Conservation (phyloP, 1,140 invertebrate genomes). For the Ceratoteleas bidentatus region DNA sequence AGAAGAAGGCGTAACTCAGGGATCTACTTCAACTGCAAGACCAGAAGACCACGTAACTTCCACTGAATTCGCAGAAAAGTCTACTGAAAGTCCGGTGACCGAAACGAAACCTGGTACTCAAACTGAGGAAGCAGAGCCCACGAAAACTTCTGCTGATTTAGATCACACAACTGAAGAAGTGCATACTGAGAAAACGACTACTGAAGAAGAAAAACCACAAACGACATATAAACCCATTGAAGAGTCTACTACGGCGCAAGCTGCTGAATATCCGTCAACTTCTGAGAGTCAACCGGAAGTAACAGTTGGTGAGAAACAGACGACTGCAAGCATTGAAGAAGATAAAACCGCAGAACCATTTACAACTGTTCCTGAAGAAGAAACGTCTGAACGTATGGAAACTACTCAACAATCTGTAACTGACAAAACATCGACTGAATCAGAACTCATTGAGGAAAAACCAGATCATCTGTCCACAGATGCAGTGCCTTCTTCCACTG, state of each 20-base stretch:
- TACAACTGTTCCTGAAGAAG: conserved; percentile 30
- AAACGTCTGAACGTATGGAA: conserved; percentile 23
- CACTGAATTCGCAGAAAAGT: conserved; percentile 27
- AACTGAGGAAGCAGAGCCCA: conserved; percentile 30
- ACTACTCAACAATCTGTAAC: conserved; percentile 22
- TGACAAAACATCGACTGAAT: conserved; percentile 19
- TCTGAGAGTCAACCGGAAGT: conserved; percentile 12
- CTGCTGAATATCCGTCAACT: conserved; percentile 18
- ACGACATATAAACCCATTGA: conserved; percentile 8
- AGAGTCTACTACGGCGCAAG: conserved; percentile 16
- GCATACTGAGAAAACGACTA: conserved; percentile 36
- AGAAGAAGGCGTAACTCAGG: conserved; percentile 26
- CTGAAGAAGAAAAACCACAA: conserved; percentile 27
- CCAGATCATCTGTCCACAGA: conserved; percentile 13
- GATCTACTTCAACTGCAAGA: conserved; percentile 20
- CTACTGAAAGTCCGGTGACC: conserved; percentile 31
- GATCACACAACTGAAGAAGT: conserved; percentile 26
- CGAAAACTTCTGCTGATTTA: conserved; percentile 30
- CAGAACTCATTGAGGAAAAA: background rate
- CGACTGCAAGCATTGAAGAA: conserved; percentile 4
- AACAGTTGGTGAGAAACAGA: conserved; percentile 14
- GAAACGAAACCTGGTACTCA: conserved; percentile 17
- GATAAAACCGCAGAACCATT: conserved; percentile 14
- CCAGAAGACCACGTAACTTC: conserved; percentile 35
- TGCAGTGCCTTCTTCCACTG: conserved; percentile 12